A percentile compares a stretch with the other conserved stretches of the same genome.
Conservation (phyloP, 1,140 invertebrate species). For the Drosophila subobscura region DNA sequence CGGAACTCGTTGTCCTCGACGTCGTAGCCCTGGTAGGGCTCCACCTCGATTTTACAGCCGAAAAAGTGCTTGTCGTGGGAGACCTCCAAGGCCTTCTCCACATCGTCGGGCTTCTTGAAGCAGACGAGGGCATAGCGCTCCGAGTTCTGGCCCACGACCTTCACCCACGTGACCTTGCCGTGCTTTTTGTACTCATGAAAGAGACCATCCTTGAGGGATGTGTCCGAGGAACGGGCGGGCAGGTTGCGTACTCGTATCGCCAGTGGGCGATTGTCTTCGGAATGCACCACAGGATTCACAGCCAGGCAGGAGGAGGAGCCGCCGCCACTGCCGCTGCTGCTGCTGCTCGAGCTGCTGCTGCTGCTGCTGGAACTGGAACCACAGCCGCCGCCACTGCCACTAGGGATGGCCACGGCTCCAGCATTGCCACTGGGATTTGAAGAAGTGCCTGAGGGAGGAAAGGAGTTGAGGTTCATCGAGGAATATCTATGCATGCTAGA, state of each 20-base stretch:
- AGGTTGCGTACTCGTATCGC: slow-evolving; percentile 97
- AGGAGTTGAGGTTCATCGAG: background rate
- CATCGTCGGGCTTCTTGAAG: slow-evolving; percentile 98
- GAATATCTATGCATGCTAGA: background rate
- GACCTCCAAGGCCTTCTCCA: slow-evolving; percentile 96
- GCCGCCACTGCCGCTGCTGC: slow-evolving; percentile 49
- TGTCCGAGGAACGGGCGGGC: slow-evolving; percentile 94
- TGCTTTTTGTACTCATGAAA: slow-evolving; percentile 99
- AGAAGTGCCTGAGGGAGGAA: slow-evolving; percentile 54
- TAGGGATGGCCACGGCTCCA: slow-evolving; percentile 25
- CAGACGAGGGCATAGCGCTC: slow-evolving; percentile 95
- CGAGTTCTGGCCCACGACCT: slow-evolving; percentile 91
- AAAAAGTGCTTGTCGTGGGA: slow-evolving; percentile 98
- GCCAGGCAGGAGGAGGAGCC: slow-evolving; percentile 54
- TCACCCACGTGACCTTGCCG: slow-evolving; percentile 98
- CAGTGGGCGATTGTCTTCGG: slow-evolving; percentile 90
- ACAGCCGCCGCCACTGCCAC: slow-evolving; percentile 58
- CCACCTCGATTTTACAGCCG: slow-evolving; percentile 96
- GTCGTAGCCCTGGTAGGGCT: slow-evolving; percentile 93
- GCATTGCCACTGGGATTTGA: slow-evolving; percentile 81
- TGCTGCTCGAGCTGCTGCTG: slow-evolving; percentile 69
- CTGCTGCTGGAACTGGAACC: slow-evolving; percentile 75
- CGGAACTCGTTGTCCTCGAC: slow-evolving; percentile 93
- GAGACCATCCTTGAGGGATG: slow-evolving; percentile 97
- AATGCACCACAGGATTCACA: slow-evolving; percentile 84